Evolutionary conservation across 1,140 invertebrate genomes (phyloP).

Genomic region (Meloidogyne floridensis): DNA sequence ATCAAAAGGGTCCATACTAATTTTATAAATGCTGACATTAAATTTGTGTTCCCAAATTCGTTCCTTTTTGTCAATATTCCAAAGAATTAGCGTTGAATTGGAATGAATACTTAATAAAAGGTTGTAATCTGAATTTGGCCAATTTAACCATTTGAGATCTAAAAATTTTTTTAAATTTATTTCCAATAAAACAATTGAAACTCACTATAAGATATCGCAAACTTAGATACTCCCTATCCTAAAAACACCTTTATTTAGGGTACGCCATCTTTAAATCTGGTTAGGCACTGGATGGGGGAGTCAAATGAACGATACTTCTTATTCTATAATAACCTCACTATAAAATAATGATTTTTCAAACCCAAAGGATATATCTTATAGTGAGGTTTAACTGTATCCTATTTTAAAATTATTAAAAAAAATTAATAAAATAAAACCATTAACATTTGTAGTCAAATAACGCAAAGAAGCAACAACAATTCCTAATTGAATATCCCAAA

Average conservation of each 20-base stretch:
- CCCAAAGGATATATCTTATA: too few species aligned
- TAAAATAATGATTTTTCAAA: too few species aligned
- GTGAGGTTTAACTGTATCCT: too few species aligned
- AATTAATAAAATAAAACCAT: constrained; percentile 25
- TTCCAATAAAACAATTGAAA: too few species aligned
- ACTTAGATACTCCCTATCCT: too few species aligned
- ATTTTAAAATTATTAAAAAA: too few species aligned
- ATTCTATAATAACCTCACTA: too few species aligned
- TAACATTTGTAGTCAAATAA: constrained; percentile 31
- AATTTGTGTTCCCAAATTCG: constrained; percentile 42
- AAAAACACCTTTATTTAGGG: too few species aligned
- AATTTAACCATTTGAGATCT: constrained; percentile 51
- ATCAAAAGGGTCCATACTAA: constrained; percentile 45
- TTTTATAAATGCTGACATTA: constrained; percentile 38
- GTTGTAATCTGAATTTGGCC: constrained; percentile 41
- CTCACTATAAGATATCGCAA: too few species aligned
- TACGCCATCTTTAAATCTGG: too few species aligned
- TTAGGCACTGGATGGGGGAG: too few species aligned
- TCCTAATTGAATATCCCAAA: constrained; percentile 45
- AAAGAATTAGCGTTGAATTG: constrained; percentile 39
- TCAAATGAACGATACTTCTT: too few species aligned
- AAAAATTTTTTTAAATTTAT: neutral
- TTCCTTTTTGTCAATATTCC: constrained; percentile 42
- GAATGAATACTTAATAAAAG: constrained; percentile 48
- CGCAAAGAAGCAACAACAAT: constrained; percentile 24